Evolutionary conservation across 2,797 vertebrate species (phyloP).

Genomic region (Hoplostethus mediterraneus): DNA sequence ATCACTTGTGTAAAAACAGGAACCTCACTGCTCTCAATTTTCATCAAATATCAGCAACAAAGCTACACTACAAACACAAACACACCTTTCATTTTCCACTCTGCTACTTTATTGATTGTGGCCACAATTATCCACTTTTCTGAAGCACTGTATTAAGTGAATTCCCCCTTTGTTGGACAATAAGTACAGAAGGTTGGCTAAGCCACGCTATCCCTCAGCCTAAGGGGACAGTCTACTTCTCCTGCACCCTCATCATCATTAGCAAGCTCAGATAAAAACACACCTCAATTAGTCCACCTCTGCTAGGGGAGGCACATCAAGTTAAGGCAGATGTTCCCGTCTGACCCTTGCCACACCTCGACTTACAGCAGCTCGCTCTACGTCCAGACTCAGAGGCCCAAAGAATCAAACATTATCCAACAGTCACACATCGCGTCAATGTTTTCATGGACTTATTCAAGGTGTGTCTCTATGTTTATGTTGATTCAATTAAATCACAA

Average conservation of each 20-base stretch:
- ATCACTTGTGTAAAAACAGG: conserved; percentile 60
- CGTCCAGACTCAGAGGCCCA: conserved; percentile 36
- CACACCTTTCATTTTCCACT: conserved; percentile 88
- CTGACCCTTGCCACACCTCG: conserved; percentile 64
- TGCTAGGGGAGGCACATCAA: conserved; percentile 64
- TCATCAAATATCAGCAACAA: conserved; percentile 69
- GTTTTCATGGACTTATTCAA: conserved; percentile 19
- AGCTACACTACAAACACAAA: conserved; percentile 50
- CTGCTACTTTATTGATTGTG: conserved; percentile 89
- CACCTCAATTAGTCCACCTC: conserved; percentile 83
- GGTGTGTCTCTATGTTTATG: conserved; percentile 20
- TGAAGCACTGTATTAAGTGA: conserved; percentile 87
- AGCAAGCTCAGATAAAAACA: conserved; percentile 82
- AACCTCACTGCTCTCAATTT: conserved; percentile 63
- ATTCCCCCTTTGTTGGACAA: conserved; percentile 89
- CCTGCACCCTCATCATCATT: conserved; percentile 85
- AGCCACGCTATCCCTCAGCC: conserved; percentile 83
- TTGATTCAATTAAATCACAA: conserved; percentile 18
- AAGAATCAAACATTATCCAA: conserved; percentile 29
- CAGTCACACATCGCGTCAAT: conserved; percentile 6
- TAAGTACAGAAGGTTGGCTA: conserved; percentile 88
- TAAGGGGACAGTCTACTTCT: conserved; percentile 82
- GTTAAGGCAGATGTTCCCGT: conserved; percentile 53
- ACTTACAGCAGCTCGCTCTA: conserved; percentile 33
- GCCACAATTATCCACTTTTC: conserved; percentile 90